A percentile compares a stretch with the other conserved stretches of the same genome.
phyloP scores from a whole-genome alignment of 2,888 invertebrate genomes.

The Tenthredo distinguenda region DNA sequence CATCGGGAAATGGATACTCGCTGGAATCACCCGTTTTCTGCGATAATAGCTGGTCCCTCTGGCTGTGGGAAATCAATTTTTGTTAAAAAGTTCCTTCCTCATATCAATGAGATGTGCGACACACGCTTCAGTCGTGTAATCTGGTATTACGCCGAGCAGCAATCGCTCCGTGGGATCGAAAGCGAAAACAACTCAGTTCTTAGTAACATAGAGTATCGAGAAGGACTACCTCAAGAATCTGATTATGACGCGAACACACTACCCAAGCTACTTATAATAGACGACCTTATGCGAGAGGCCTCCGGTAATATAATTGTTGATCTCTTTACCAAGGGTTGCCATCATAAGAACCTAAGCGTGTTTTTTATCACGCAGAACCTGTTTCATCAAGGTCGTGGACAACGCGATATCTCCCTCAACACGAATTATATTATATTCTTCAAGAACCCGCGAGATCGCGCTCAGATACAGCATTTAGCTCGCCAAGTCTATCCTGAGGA shows the following conservation, averaged over 20 bases:
- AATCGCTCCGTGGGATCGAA: too few relatives aligned
- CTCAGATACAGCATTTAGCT: neutral
- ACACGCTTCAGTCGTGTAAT: neutral
- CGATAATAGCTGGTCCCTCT: conserved; percentile 22
- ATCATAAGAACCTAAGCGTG: too few relatives aligned
- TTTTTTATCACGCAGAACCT: too few relatives aligned
- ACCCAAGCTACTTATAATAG: too few relatives aligned
- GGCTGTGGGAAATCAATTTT: conserved; percentile 33
- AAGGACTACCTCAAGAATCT: too few relatives aligned
- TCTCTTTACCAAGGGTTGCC: too few relatives aligned
- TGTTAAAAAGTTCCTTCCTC: neutral
- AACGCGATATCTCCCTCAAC: conserved; percentile 41
- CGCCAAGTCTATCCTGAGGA: neutral
- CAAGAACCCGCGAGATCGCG: neutral
- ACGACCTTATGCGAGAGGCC: too few relatives aligned
- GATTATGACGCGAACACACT: too few relatives aligned
- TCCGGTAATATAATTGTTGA: too few relatives aligned
- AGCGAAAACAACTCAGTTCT: too few relatives aligned
- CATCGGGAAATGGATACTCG: conserved; percentile 32
- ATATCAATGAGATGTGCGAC: neutral
- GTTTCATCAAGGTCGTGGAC: too few relatives aligned
- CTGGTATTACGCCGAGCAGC: conserved; percentile 31
- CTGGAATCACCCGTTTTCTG: conserved; percentile 41
- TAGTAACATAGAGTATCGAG: too few relatives aligned
- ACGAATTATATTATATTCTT: conserved; percentile 26